phyloP scores from a whole-genome alignment of 2,113 vertebrate genomes.

The Corvus moneduloides region DNA sequence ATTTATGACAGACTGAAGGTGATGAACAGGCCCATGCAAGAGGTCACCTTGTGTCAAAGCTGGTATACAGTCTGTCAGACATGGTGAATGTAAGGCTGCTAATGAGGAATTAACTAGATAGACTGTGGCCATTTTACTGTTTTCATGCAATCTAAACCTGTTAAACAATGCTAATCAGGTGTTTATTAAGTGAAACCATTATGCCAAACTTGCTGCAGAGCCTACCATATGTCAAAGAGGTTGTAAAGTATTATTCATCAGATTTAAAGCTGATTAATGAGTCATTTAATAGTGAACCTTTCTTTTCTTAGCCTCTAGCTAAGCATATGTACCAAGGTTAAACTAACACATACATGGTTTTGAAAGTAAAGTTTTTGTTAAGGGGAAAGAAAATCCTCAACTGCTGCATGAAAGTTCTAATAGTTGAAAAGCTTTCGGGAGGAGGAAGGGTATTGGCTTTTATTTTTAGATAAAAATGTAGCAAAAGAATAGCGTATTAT shows the following conservation, averaged over 20 bases:
- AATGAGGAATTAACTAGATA: constrained; percentile 82
- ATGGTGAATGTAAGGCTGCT: constrained; percentile 67
- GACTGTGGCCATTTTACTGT: constrained; percentile 73
- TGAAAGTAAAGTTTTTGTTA: constrained; percentile 52
- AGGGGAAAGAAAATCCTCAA: constrained; percentile 1
- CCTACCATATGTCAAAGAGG: constrained; percentile 75
- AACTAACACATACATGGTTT: constrained; percentile 25
- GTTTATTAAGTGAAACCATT: constrained; percentile 82
- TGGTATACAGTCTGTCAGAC: constrained; percentile 75
- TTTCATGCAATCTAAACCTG: constrained; percentile 71
- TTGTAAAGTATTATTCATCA: constrained; percentile 79
- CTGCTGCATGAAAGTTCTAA: background rate
- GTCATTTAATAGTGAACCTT: constrained; percentile 62
- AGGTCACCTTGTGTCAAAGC: constrained; percentile 78
- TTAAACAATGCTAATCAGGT: constrained; percentile 83
- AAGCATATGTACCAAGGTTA: constrained; percentile 71
- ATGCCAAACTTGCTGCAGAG: constrained; percentile 71
- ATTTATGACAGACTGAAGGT: constrained; percentile 76
- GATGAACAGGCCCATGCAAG: constrained; percentile 73
- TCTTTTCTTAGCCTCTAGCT: constrained; percentile 66
- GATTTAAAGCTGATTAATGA: constrained; percentile 76
- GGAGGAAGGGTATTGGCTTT: background rate
- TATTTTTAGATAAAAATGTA: background rate
- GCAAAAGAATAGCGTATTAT: background rate
- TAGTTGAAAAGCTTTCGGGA: background rate